Evolutionary conservation across 2,888 invertebrate genomes (phyloP), one percentile per base, ranked within the genome.

Genomic region (Alviniconcha strummeri): DNA sequence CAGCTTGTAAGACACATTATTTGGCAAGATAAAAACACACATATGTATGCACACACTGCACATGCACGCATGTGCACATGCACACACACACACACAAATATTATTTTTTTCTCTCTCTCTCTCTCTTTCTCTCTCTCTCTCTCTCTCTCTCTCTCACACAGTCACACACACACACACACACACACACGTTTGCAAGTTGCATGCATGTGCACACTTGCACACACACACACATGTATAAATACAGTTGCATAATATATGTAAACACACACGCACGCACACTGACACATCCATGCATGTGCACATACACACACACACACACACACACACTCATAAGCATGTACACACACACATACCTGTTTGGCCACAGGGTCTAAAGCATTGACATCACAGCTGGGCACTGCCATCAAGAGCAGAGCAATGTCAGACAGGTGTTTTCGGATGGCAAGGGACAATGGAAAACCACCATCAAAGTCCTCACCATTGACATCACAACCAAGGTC

Each of bases 401-500:
- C 17, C n/a, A 82, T 69, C 67, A 82, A 36, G 5, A 77, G 55
- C 55, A 82, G 76, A 56, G 76, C 76, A 5, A 77, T 56, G 54
- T 82, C 77, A 13, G 69, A 1, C 52, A 54, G 19, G 55, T 67
- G 77, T 64, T 77, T 77, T 11, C 77, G 13, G 56, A 82, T 82
- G 19, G 82, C 82, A 60, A 82, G 69, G 5, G 82, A 77, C 19
- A 82, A 36, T 8, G 82, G 82, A 15, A 67, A 77, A 0, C 77
- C 77, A 7, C 82, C 82, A 71, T 82, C 82, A 77, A 55, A 82
- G 17, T 82, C 82, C 54, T 54, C 55, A 4, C 54, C 69, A 55
- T 82, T 82, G 54, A 82, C 69, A 56, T 82, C 77, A 56, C 82
- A 82, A 11, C 82, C 82, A n/a, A 82, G 56, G 6, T 82, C 69